Evolutionary conservation across 2,113 vertebrate genomes (phyloP).

Genomic region (Otis tarda): DNA sequence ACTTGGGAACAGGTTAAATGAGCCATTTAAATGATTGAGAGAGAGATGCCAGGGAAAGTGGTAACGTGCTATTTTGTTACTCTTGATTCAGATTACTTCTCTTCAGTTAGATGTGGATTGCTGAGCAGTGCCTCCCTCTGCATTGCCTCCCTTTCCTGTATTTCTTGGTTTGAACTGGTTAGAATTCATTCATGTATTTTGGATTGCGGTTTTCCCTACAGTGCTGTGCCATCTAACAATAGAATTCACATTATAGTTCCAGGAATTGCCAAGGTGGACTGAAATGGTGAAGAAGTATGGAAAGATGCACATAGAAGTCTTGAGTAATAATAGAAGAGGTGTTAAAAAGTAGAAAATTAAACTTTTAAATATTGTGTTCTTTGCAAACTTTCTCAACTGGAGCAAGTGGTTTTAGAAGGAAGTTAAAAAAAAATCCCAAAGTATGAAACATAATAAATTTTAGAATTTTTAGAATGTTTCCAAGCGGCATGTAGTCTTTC

Average conservation of each 20-base stretch:
- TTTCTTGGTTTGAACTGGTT: not conserved
- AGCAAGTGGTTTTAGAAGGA: not conserved
- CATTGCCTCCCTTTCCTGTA: not conserved
- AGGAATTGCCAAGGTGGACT: not conserved
- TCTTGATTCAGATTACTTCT: not conserved
- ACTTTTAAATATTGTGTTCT: not conserved
- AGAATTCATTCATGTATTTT: not conserved
- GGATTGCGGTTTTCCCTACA: not conserved
- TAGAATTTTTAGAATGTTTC: not conserved
- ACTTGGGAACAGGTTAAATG: conserved; percentile 38
- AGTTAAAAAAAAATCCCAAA: not conserved
- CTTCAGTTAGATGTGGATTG: not conserved
- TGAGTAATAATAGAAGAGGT: not conserved
- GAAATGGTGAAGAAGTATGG: not conserved
- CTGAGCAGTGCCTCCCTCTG: not conserved
- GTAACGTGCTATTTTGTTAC: not conserved
- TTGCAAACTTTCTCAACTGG: not conserved
- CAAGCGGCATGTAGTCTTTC: not conserved
- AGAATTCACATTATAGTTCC: not conserved
- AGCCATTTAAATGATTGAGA: not conserved
- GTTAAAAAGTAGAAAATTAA: not conserved
- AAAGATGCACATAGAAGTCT: not conserved
- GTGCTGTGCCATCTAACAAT: not conserved
- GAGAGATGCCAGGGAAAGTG: not conserved
- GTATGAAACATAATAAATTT: not conserved